phyloP scores from a whole-genome alignment of 1,140 invertebrate species.

The Laupala kohalensis region DNA sequence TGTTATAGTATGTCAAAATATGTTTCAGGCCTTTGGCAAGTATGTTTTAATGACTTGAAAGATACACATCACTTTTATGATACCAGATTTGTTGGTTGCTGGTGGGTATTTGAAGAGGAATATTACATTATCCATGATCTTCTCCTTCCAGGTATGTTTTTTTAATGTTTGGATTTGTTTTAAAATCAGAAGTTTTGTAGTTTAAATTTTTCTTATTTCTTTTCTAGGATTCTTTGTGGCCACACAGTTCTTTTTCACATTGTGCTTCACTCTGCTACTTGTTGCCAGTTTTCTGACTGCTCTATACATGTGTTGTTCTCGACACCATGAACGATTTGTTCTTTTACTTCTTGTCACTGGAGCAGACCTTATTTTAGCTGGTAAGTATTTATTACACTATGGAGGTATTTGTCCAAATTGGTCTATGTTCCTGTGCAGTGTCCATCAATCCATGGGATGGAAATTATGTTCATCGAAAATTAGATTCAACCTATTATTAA shows the following conservation, averaged over 20 bases:
- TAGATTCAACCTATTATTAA: no score
- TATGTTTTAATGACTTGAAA: conserved; percentile 74
- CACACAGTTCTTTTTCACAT: conserved; percentile 83
- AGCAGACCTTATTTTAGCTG: conserved; percentile 51
- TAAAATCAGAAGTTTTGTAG: background rate
- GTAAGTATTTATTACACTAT: no score
- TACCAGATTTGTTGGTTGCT: conserved; percentile 62
- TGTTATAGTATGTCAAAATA: background rate
- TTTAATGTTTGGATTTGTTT: background rate
- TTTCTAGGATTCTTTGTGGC: conserved; percentile 74
- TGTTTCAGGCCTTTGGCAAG: conserved; percentile 77
- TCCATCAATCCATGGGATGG: no score
- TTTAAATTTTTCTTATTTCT: conserved; percentile 16
- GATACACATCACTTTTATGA: conserved; percentile 71
- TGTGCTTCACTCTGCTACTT: conserved; percentile 65
- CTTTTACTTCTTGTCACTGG: conserved; percentile 57
- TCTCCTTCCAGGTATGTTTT: conserved; percentile 44
- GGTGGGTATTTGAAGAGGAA: conserved; percentile 90
- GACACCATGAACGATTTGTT: conserved; percentile 63
- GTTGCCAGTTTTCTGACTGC: conserved; percentile 55
- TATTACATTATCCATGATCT: conserved; percentile 79
- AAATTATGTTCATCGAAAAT: no score
- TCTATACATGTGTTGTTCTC: conserved; percentile 60
- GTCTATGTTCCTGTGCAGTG: no score
- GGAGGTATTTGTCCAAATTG: no score